phyloP scores from a whole-genome alignment of 2,888 invertebrate species.

The Biston betularia region DNA sequence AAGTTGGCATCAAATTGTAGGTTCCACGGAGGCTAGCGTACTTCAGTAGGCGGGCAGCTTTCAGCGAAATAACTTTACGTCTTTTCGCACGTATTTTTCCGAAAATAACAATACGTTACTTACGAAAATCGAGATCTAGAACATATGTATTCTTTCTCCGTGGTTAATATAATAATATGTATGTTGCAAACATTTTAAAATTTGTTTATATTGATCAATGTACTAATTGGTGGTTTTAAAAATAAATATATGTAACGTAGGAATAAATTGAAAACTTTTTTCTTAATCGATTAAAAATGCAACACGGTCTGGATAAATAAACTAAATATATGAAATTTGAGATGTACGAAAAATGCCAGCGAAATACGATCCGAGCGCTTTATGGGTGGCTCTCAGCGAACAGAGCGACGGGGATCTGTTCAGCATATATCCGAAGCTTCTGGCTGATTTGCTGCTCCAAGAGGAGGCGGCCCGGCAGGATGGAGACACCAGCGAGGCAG shows the following conservation, averaged over 20 bases:
- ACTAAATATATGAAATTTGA: slow-evolving; percentile 27
- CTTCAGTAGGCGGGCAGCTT: slow-evolving; percentile 64
- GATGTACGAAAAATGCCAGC: slow-evolving; percentile 64
- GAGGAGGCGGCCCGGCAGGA: slow-evolving; percentile 76
- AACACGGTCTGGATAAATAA: background rate
- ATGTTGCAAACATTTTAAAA: too few relatives aligned
- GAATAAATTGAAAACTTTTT: too few relatives aligned
- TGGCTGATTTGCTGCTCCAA: slow-evolving; percentile 87
- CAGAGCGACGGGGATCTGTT: slow-evolving; percentile 87
- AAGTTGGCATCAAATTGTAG: slow-evolving; percentile 35
- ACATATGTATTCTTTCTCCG: too few relatives aligned
- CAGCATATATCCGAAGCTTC: slow-evolving; percentile 88
- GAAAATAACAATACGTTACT: background rate
- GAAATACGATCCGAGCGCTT: slow-evolving; percentile 70
- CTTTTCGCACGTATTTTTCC: slow-evolving; percentile 35
- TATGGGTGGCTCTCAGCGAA: slow-evolving; percentile 86
- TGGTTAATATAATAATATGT: too few relatives aligned
- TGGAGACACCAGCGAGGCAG: slow-evolving; percentile 77
- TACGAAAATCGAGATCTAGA: background rate
- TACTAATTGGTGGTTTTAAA: too few relatives aligned
- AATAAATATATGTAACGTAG: too few relatives aligned
- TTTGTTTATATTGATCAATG: too few relatives aligned
- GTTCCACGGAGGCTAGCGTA: slow-evolving; percentile 33
- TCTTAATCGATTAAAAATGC: too few relatives aligned
- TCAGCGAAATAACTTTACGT: slow-evolving; percentile 55